Conservation (phyloP, 2,888 invertebrate genomes). For the Diaphora mendica region DNA sequence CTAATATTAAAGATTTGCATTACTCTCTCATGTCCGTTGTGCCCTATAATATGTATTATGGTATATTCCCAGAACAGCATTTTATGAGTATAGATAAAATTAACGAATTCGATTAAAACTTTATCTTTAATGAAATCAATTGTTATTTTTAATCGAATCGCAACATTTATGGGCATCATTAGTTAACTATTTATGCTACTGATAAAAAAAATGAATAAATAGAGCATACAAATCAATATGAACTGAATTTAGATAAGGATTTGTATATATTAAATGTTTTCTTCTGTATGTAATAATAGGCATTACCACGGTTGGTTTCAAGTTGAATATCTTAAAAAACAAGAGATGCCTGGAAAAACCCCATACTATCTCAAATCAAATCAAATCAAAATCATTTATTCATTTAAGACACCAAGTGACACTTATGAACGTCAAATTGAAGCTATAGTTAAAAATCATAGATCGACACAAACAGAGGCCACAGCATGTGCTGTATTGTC, state of each 20-base stretch:
- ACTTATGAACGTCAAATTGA: too few species aligned
- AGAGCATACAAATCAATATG: not conserved
- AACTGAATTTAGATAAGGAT: not conserved
- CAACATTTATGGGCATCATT: not conserved
- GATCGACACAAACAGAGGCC: too few species aligned
- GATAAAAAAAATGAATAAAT: not conserved
- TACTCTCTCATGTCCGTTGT: not conserved
- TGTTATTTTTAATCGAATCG: not conserved
- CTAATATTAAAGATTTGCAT: too few species aligned
- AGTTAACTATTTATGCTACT: not conserved
- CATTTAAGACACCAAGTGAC: too few species aligned
- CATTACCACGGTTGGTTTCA: too few species aligned
- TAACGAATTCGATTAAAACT: not conserved
- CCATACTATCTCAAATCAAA: too few species aligned
- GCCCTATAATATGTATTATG: not conserved
- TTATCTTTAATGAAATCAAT: not conserved
- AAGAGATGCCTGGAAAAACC: too few species aligned
- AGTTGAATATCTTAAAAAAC: too few species aligned
- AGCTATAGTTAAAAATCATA: too few species aligned
- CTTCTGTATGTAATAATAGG: too few species aligned
- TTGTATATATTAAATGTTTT: not conserved
- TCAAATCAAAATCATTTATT: too few species aligned
- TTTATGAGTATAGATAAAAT: not conserved
- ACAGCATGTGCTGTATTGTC: too few species aligned
- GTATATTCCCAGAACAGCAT: not conserved